phyloP scores from a whole-genome alignment of 2,888 invertebrate species.

The Protophormia terraenovae region DNA sequence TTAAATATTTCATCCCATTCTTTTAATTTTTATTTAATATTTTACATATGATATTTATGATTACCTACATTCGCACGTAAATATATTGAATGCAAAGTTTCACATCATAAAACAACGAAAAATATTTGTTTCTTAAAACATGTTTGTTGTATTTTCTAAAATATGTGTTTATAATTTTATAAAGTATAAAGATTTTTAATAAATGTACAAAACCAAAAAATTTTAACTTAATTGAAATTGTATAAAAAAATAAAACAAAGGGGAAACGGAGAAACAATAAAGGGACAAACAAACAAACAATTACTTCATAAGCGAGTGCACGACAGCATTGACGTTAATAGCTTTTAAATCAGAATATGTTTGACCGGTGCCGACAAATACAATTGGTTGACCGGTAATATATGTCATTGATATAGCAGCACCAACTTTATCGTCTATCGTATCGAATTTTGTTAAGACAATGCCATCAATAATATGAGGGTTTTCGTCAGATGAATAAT shows the following conservation, averaged over 20 bases:
- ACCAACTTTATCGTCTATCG: slow-evolving; percentile 99
- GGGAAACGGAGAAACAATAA: neutral
- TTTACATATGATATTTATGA: neutral
- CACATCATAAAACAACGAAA: slow-evolving; percentile 38
- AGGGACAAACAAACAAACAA: neutral
- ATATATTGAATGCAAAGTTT: neutral
- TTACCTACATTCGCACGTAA: neutral
- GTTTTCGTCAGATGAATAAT: slow-evolving; percentile 89
- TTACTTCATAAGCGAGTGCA: slow-evolving; percentile 96
- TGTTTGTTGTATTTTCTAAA: slow-evolving; percentile 48
- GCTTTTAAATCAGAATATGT: slow-evolving; percentile 99
- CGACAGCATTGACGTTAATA: slow-evolving; percentile 97
- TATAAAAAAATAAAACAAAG: slow-evolving; percentile 8
- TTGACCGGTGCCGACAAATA: slow-evolving; percentile 96
- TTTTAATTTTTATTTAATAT: neutral
- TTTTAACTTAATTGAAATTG: slow-evolving; percentile 19
- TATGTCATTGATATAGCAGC: slow-evolving; percentile 99
- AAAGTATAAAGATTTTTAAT: slow-evolving; percentile 48
- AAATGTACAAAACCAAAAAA: slow-evolving; percentile 57
- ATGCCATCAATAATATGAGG: slow-evolving; percentile 99
- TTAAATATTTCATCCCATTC: neutral
- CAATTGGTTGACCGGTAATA: slow-evolving; percentile 99
- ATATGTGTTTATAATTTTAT: slow-evolving; percentile 47
- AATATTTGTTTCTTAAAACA: slow-evolving; percentile 14
- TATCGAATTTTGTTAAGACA: slow-evolving; percentile 99